Evolutionary conservation across 1,140 invertebrate genomes (phyloP), one percentile per base, ranked within the genome.

Genomic region (Orchestia grillus): DNA sequence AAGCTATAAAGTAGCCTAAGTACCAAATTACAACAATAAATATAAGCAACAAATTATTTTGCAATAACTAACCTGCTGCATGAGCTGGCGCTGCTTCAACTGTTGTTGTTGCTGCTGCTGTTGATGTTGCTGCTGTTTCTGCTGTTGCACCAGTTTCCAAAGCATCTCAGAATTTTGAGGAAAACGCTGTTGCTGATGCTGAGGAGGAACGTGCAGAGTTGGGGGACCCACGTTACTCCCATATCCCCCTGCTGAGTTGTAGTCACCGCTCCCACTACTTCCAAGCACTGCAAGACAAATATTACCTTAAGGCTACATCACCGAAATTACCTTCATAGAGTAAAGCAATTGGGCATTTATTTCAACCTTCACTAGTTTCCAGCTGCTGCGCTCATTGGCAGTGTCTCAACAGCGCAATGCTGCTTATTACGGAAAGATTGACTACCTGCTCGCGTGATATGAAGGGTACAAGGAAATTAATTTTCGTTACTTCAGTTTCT

Each of bases 31-130:
- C 36, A 77, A 23, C 11, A 23, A 23, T 3, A 77, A 77, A 36
- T 3, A 3, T 28, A 15, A 77, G 62, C 62, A 77, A 77, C 28
- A 19, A 19, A 77, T 36, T 23, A 36, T 8, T 36, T 77, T 42
- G 36, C 4, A 41, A 11, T 11, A 42, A 42, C 88, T 11, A 41
- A 90, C 88, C 57, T 96, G 96, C 77, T 96, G 96, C 95, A 53
- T 16, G 57, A 87, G 95, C 95, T 47, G 44, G 40, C 47, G 95
- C 40, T 95, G 95, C 45, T 96, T 47, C 42, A 87, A 43, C 42
- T 96, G 96, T 94, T 96, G 95, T 42, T 96, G 96, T 44, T 96
- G 96, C 88, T 96, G 96, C 44, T 96, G 95, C 62, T 96, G 96
- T 53, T 96, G 96, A 16, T 96, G 57, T 40, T 88, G 94, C 57